These are phyloP conservation scores for Elgaria multicarinata DNA, from an alignment of 2,113 vertebrate species.

Conservation along the genomic window DNA sequence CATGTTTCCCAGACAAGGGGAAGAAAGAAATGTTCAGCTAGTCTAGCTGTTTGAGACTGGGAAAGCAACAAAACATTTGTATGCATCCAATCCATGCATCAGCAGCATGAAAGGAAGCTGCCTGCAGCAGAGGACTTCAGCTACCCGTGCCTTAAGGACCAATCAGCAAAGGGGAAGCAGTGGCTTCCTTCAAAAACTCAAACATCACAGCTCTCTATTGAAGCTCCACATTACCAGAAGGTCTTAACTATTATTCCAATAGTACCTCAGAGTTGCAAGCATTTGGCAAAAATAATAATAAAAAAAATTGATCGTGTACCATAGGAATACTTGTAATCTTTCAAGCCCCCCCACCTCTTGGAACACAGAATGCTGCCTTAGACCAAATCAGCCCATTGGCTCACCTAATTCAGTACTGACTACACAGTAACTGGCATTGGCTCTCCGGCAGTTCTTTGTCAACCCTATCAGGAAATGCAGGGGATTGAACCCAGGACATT, in stretches of 20 bases:
- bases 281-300: not conserved
- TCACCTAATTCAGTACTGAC: not conserved
- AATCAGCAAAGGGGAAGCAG: conserved; percentile 50
- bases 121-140: conserved; percentile 31
- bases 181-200: conserved; percentile 46
- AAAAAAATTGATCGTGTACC: not conserved
- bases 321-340: not conserved
- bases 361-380: not conserved
- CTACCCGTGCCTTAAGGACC: conserved; percentile 34
- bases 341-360: not conserved
- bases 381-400: not conserved
- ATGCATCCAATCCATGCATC: conserved; percentile 49
- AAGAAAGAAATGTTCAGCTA: conserved; percentile 76
- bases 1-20: conserved; percentile 76
- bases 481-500: not conserved
- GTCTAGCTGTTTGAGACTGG: conserved; percentile 67
- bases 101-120: conserved; percentile 43
- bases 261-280: not conserved
- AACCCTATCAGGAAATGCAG: not conserved
- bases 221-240: accelerated
- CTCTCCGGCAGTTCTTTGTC: not conserved
- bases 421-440: not conserved
- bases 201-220: not conserved
- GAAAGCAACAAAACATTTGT: conserved; percentile 77
- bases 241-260: not conserved